Evolutionary conservation across 2,797 vertebrate species (phyloP), one percentile per base, ranked within the genome.

Genomic region (Parambassis ranga): DNA sequence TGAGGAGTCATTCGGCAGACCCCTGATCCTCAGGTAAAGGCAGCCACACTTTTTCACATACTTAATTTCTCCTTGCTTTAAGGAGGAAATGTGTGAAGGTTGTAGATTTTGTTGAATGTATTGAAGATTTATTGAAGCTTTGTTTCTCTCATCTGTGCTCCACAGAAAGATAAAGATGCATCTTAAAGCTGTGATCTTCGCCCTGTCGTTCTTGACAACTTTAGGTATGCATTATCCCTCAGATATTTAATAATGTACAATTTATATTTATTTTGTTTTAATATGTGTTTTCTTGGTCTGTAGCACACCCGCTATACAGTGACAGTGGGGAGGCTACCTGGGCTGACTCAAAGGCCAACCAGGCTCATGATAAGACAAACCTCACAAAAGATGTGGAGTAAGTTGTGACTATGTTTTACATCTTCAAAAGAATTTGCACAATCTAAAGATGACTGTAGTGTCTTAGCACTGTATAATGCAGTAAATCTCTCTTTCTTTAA

Each of bases 231-330:
- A 65, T 32, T 36, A 0, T 3, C 64, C 11, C 10, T 51, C 0
- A 20, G 20, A 22, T 72, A 1, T 7, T 19, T 16, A 3, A 4
- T 46, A n/a, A n/a, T n/a, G n/a, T n/a, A n/a, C n/a, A n/a, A n/a
- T 31, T 2, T 10, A 3, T 3, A 7, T 37, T 27, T 56, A 49
- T 13, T 28, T 27, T 43, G 43, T 44, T 39, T 48, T 46, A 0
- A 73, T 53, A 2, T 39, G 5, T 71, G 1, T 31, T 33, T 49
- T 67, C 7, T 51, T 44, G 30, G 0, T 70, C 38, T 71, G 1
- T 24, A 93, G 93, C 88, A 6, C 81, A 75, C 42, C 92, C 92
- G 28, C 35, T 89, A 32, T 63, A 77, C 18, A 83, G 71, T 35
- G 60, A 75, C 31, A 49, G 42, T 46, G 84, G 74, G 24, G 90